A percentile compares a stretch with the other conserved stretches of the same genome.
Evolutionary conservation across 2,888 invertebrate genomes (phyloP).

Genomic region (Drosophila meridiana): DNA sequence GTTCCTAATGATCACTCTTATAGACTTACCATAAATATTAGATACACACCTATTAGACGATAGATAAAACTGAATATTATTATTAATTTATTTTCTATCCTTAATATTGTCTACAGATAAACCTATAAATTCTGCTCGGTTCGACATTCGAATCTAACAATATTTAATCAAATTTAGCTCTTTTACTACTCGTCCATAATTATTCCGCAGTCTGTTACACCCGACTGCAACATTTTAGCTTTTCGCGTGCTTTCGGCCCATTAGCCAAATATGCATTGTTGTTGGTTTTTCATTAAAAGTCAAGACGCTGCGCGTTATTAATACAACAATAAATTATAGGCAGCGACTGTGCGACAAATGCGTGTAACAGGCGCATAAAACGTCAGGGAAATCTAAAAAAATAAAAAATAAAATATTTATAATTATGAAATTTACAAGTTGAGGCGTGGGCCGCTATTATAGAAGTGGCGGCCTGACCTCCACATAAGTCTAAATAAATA

Average conservation of each 20-base stretch:
- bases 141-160: neutral
- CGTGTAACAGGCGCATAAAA: conserved; percentile 37
- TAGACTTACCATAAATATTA: neutral
- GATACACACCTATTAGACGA: too few species aligned
- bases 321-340: conserved; percentile 66
- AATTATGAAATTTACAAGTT: conserved; percentile 41
- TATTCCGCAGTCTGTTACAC: neutral
- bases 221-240: conserved; percentile 1
- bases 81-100: too few species aligned
- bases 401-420: conserved; percentile 13
- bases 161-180: neutral
- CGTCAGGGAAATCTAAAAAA: conserved; percentile 15
- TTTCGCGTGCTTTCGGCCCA: conserved; percentile 58
- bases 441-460: conserved; percentile 33
- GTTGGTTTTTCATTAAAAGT: conserved; percentile 34
- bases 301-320: conserved; percentile 63
- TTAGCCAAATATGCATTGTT: conserved; percentile 53
- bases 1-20: neutral
- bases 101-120: too few species aligned
- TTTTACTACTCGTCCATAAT: neutral
- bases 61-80: too few species aligned
- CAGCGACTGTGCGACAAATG: conserved; percentile 30
- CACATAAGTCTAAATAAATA: neutral
- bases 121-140: too few species aligned
- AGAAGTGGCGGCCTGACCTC: conserved; percentile 20